Percentiles rank a stretch among this genome's conserved stretches.
phyloP scores from a whole-genome alignment of 1,140 invertebrate genomes.

The Temnothorax nylanderi region DNA sequence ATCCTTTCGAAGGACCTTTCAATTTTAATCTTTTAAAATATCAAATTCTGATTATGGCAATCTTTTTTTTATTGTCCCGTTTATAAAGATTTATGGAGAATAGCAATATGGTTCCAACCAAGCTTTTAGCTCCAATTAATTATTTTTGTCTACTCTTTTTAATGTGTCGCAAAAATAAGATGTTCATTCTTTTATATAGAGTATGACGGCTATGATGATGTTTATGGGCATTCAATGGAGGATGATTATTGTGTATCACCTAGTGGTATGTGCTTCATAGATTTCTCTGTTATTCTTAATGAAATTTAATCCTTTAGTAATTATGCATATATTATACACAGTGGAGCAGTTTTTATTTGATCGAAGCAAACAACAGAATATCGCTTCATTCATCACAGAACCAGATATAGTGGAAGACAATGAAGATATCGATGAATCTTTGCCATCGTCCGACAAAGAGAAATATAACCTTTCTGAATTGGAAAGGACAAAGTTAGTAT shows the following conservation, averaged over 20 bases:
- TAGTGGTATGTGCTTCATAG: conserved; percentile 87
- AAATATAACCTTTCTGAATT: conserved; percentile 87
- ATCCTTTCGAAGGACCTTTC: neutral
- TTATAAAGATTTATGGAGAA: neutral
- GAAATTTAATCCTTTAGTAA: neutral
- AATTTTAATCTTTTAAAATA: neutral
- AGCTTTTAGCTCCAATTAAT: neutral
- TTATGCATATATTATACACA: conserved; percentile 35
- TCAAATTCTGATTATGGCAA: neutral
- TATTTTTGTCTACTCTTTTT: neutral
- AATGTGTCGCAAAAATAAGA: neutral
- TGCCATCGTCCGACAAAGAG: conserved; percentile 81
- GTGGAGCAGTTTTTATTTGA: conserved; percentile 95
- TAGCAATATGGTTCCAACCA: neutral
- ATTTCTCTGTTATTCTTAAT: conserved; percentile 9
- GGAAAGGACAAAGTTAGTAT: conserved; percentile 91
- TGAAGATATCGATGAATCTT: conserved; percentile 85
- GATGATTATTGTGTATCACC: conserved; percentile 96
- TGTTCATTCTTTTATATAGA: conserved; percentile 85
- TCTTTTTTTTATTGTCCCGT: neutral
- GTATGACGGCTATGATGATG: conserved; percentile 96
- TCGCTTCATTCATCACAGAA: conserved; percentile 90
- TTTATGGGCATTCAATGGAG: conserved; percentile 97
- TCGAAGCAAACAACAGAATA: conserved; percentile 89
- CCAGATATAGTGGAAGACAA: conserved; percentile 92